Evolutionary conservation across 2,113 vertebrate genomes (phyloP).

Genomic region (Polypterus senegalus): DNA sequence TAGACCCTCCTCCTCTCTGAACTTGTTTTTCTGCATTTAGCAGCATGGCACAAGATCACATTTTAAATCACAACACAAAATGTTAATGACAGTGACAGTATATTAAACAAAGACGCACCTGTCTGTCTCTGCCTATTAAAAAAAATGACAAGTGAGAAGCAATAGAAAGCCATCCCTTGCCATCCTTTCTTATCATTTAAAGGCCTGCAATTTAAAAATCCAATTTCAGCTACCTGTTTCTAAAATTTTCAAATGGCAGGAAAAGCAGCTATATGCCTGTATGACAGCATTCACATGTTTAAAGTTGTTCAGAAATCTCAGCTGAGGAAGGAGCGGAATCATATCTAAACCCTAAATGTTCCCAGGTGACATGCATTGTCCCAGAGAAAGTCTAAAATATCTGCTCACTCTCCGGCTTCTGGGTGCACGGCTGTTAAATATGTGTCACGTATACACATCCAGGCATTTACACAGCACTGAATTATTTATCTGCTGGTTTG

Average conservation of each 20-base stretch:
- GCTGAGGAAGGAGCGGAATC: not conserved
- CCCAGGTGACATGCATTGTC: constrained; percentile 28
- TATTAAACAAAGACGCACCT: too few relatives aligned
- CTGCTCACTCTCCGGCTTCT: constrained; percentile 36
- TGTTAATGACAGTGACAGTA: too few relatives aligned
- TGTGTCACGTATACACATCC: constrained; percentile 33
- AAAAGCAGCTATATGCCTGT: constrained; percentile 12
- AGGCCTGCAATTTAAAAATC: constrained; percentile 1
- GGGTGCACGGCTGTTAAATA: constrained; percentile 45
- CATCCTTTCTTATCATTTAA: not conserved
- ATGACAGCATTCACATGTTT: not conserved
- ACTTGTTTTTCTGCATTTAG: too few relatives aligned
- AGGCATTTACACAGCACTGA: constrained; percentile 38
- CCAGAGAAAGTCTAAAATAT: constrained; percentile 17
- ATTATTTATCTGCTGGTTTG: constrained; percentile 62
- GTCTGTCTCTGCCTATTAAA: not conserved
- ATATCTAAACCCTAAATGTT: constrained; percentile 27
- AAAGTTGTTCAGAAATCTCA: constrained; percentile 8
- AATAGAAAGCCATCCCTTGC: not conserved
- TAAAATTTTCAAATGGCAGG: not conserved
- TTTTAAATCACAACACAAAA: too few relatives aligned
- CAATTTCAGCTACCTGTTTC: not conserved
- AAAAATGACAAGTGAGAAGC: not conserved
- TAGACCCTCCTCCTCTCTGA: too few relatives aligned
- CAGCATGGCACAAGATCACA: too few relatives aligned